Evolutionary conservation across 2,888 invertebrate species (phyloP).

Genomic region (Sphaerophoria taeniata): DNA sequence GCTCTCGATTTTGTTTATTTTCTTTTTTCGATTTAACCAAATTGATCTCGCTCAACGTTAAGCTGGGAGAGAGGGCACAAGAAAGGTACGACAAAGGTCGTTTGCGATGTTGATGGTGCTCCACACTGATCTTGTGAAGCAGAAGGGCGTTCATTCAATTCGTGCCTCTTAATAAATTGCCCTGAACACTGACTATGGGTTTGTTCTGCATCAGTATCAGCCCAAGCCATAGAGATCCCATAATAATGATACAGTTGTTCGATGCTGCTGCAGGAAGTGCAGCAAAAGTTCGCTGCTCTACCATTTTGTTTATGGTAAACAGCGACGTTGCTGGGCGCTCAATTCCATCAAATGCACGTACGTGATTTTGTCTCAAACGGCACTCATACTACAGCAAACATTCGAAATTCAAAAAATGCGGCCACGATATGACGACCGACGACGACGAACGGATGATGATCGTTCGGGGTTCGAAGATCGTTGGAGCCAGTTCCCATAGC

Average conservation of each 20-base stretch:
- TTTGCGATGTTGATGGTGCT: constrained; percentile 10
- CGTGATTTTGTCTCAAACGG: constrained; percentile 54
- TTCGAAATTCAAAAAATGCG: constrained; percentile 57
- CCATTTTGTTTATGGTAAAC: constrained; percentile 75
- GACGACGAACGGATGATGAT: constrained; percentile 50
- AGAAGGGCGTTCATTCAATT: constrained; percentile 75
- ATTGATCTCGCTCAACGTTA: constrained; percentile 67
- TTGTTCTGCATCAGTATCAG: constrained; percentile 28
- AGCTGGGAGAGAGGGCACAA: neutral
- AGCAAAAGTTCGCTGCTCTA: constrained; percentile 52
- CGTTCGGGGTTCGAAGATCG: constrained; percentile 12
- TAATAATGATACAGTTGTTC: constrained; percentile 60
- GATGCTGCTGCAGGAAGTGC: constrained; percentile 54
- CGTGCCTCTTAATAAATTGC: constrained; percentile 76
- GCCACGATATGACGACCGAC: neutral
- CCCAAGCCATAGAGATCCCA: constrained; percentile 71
- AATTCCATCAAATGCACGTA: constrained; percentile 72
- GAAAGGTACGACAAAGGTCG: constrained; percentile 57
- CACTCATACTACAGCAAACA: neutral
- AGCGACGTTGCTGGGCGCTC: constrained; percentile 66
- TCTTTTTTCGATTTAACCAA: constrained; percentile 72
- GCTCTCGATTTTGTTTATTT: constrained; percentile 66
- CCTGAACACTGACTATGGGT: constrained; percentile 39
- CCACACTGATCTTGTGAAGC: constrained; percentile 12
- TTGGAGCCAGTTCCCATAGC: constrained; percentile 55